Evolutionary conservation across 1,140 invertebrate genomes (phyloP).

Genomic region (Platyscapa corneri): DNA sequence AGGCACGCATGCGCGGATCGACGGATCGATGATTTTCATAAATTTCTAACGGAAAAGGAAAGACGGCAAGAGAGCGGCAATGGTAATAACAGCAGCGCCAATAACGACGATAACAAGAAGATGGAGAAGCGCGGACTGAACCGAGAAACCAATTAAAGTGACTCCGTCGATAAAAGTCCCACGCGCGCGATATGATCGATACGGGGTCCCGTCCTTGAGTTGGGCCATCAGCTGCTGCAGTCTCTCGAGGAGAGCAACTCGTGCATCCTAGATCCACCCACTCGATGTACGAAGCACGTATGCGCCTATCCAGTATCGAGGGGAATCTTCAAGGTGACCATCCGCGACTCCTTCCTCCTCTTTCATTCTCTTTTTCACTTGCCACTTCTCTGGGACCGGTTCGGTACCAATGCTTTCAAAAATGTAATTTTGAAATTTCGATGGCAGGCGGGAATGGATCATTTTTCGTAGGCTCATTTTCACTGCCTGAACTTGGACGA

Average conservation of each 20-base stretch:
- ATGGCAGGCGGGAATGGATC: background rate
- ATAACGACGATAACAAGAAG: background rate
- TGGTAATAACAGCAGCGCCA: background rate
- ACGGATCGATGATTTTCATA: slow-evolving; percentile 2
- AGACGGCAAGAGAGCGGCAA: background rate
- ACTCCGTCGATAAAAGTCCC: slow-evolving; percentile 8
- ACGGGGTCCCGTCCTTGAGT: slow-evolving; percentile 19
- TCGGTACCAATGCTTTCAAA: background rate
- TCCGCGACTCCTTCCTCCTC: slow-evolving; percentile 11
- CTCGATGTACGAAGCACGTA: background rate
- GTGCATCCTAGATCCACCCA: slow-evolving; percentile 27
- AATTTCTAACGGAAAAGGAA: background rate
- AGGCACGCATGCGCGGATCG: background rate
- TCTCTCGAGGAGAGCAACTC: slow-evolving; percentile 32
- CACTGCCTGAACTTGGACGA: background rate
- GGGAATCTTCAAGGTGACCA: slow-evolving; percentile 36
- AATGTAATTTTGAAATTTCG: background rate
- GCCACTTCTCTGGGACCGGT: background rate
- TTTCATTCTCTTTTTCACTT: background rate
- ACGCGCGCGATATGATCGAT: slow-evolving; percentile 8
- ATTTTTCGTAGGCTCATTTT: background rate
- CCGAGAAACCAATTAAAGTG: slow-evolving; percentile 35
- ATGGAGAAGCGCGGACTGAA: background rate
- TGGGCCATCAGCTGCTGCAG: slow-evolving; percentile 8
- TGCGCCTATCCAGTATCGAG: background rate